Evolutionary conservation across 2,888 invertebrate species (phyloP), one percentile per base, ranked within the genome.

Genomic region (Erebia palarica): DNA sequence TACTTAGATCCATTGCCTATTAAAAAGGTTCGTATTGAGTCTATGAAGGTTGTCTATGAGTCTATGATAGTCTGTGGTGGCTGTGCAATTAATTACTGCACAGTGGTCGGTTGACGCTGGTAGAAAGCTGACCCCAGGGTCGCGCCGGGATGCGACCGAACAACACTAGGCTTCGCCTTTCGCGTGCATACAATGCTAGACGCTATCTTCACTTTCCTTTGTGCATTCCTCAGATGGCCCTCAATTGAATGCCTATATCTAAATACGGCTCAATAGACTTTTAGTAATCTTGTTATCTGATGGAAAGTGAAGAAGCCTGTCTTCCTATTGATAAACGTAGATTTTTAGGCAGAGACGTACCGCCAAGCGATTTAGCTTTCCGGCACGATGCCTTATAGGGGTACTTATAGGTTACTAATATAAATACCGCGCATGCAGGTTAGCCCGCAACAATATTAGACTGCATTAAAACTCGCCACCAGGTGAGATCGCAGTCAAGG

Each of bases 61-160:
- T 63, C 47, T 27, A 16, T 13, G 55, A 44, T 78, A 76, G 74
- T 68, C 63, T 63, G 21, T 49, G 49, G 68, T 74, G 75, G 78
- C 77, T 73, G 74, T 63, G 71, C 75, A 80, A 85, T 87, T 88
- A 86, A 87, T 88, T 87, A 85, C 80, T 69, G 75, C 81, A 65
- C 77, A 87, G 83, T 85, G 83, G 86, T 84, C 84, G 83, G 83
- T 83, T 84, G 87, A 85, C 80, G 79, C 79, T 78, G 81, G 81
- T 87, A 88, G 89, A 89, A 89, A 90, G 89, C 84, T 81, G 82
- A 89, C 89, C 90, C 90, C 76, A 60, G 78, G 88, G 89, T 86
- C 88, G 83, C 86, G 82, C 69, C 74, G 74, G 79, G 79, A 78
- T 80, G 80, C 74, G 63, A 59, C 65, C 47, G 66, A 65, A 67